Conservation (phyloP, 2,888 invertebrate species). For the Zaprionus bogoriensis region DNA sequence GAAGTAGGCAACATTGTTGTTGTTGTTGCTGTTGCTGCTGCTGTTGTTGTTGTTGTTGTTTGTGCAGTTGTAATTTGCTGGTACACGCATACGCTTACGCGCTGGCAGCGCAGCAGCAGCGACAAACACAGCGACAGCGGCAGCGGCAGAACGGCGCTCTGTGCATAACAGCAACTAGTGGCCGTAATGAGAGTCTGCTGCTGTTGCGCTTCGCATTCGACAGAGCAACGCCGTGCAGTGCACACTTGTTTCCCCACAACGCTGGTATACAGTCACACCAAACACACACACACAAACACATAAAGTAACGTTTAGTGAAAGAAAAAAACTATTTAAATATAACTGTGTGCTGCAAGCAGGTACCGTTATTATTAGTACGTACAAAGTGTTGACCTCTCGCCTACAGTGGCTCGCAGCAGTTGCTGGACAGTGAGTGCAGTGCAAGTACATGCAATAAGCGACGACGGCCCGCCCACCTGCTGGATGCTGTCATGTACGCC, state of each 20-base stretch:
- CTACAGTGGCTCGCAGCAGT: background rate
- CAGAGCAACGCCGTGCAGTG: conserved; percentile 40
- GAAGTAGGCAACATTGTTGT: conserved; percentile 40
- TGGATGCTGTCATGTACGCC: conserved; percentile 68
- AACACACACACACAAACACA: conserved; percentile 4
- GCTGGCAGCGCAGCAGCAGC: conserved; percentile 1
- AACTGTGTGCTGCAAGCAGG: background rate
- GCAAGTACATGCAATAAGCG: conserved; percentile 25
- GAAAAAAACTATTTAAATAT: background rate
- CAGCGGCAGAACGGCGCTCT: conserved; percentile 18
- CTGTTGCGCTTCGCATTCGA: conserved; percentile 56
- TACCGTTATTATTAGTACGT: background rate
- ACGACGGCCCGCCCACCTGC: conserved; percentile 45
- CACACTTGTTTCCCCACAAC: conserved; percentile 48
- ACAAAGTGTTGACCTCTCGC: too few species aligned
- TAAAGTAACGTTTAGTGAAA: conserved; percentile 1
- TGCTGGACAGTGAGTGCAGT: background rate
- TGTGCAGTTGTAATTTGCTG: conserved; percentile 48
- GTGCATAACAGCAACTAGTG: conserved; percentile 74
- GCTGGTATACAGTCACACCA: background rate
- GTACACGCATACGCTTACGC: conserved; percentile 10
- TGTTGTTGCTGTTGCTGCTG: too few species aligned
- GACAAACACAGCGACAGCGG: conserved; percentile 17
- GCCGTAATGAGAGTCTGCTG: conserved; percentile 54
- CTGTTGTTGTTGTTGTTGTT: conserved; percentile 33